Evolutionary conservation across 1,140 invertebrate genomes (phyloP), one percentile per base, ranked within the genome.

Genomic region (Lepidurus packardi): DNA sequence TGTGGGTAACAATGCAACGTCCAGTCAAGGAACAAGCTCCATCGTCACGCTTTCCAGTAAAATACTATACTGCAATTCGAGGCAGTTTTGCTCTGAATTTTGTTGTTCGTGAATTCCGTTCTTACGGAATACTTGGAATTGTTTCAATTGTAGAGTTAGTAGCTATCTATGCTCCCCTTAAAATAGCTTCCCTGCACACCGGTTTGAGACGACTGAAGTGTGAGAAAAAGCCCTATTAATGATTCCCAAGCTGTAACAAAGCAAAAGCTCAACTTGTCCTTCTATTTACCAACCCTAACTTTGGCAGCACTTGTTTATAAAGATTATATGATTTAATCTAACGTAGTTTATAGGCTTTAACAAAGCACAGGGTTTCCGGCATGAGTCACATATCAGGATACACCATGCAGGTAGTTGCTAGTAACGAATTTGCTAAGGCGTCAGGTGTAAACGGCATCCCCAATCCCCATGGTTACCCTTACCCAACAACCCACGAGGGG

Each of bases 381-480:
- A 65, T 65, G 53, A 65, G 53, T 65, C 53, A 65, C 53, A 65
- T 21, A 65, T 16, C 53, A 65, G 47, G 47, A 65, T n/a, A 65
- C 21, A 65, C 53, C 53, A 65, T 65, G 53, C 53, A 65, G 53
- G 53, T 65, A n/a, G 53, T 65, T 21, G 34, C 34, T 34, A 13
- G 9, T 65, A 65, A 65, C 53, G 53, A 65, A 65, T 21, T 65
- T 65, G 53, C 21, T 9, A 65, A 65, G 53, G n/a, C 53, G 53
- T 21, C 53, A 65, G 53, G 13, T 65, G 53, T 21, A 65, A 65
- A 65, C 53, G 53, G 21, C 16, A 7, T 9, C 53, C 53, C 53
- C 53, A 9, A 21, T 21, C 53, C 53, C 21, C 53, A 13, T 65
- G 16, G 53, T 65, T 65, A 65, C 16, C 53, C 53, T 21, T 65